These are phyloP conservation scores for Lypha dubia DNA, from an alignment of 2,888 invertebrate species.

Conservation along the genomic window DNA sequence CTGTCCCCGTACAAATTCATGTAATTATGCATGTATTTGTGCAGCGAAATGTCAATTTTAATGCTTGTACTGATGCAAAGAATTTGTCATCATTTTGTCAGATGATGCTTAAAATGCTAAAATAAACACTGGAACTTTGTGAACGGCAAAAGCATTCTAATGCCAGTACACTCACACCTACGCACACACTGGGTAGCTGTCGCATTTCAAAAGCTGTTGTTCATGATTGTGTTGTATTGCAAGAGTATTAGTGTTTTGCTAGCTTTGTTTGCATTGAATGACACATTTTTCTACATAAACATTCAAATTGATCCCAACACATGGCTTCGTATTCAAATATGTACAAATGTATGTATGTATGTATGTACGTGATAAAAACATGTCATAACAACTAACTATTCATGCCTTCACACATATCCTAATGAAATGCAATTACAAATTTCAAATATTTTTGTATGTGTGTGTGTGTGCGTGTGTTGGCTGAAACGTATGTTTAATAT, in stretches of 20 bases:
- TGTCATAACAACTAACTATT: background rate
- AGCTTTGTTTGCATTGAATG: constrained; percentile 8
- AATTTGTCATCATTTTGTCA: constrained; percentile 68
- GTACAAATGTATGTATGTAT: background rate
- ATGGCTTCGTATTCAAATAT: background rate
- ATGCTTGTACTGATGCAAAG: constrained; percentile 48
- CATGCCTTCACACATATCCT: background rate
- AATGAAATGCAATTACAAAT: background rate
- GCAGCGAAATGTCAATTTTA: constrained; percentile 32
- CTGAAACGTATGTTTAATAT: too few relatives aligned
- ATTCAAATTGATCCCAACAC: background rate
- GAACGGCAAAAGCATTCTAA: constrained; percentile 38
- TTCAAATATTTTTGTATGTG: background rate
- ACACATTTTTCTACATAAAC: background rate
- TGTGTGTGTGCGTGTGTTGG: background rate
- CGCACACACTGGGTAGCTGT: background rate
- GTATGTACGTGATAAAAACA: background rate
- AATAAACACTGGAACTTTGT: constrained; percentile 31
- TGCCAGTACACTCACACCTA: background rate
- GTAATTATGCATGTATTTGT: background rate
- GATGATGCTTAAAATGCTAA: constrained; percentile 48
- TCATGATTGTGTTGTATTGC: constrained; percentile 17
- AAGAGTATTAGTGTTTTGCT: constrained; percentile 6
- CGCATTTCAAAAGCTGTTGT: constrained; percentile 4
- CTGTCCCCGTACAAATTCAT: too few relatives aligned